Conservation (phyloP, 2,797 vertebrate genomes). For the Hephaestus fuliginosus region DNA sequence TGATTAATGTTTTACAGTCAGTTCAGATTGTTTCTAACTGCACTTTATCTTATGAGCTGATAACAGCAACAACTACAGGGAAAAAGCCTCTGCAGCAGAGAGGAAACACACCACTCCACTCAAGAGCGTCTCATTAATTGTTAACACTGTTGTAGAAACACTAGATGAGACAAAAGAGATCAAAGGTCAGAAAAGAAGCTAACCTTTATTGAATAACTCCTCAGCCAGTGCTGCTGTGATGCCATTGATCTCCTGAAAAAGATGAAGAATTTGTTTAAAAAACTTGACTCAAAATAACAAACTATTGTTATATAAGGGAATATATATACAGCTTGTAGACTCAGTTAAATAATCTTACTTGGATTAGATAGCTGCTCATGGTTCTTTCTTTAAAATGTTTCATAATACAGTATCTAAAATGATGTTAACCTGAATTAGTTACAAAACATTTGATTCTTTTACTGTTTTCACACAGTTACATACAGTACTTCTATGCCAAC, state of each 20-base stretch:
- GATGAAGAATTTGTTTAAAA: neutral
- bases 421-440: neutral
- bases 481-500: neutral
- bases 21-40: neutral
- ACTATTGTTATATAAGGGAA: too few relatives aligned
- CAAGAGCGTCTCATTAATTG: neutral
- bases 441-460: neutral
- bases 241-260: conserved; percentile 93
- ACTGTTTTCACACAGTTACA: neutral
- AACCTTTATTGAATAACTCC: conserved; percentile 96
- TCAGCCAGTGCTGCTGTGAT: conserved; percentile 95
- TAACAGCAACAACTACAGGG: neutral
- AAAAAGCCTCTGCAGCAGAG: neutral
- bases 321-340: too few relatives aligned
- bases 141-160: conserved; percentile 6
- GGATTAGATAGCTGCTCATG: neutral
- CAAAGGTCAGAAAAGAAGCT: conserved; percentile 19
- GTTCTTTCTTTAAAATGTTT: neutral
- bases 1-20: neutral
- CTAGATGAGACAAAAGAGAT: neutral
- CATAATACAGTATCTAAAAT: neutral
- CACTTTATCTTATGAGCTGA: neutral
- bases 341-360: too few relatives aligned
- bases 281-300: neutral
- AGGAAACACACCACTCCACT: neutral